Evolutionary conservation across 2,888 invertebrate genomes (phyloP), one percentile per base, ranked within the genome.

Genomic region (Drosophila subquinaria): DNA sequence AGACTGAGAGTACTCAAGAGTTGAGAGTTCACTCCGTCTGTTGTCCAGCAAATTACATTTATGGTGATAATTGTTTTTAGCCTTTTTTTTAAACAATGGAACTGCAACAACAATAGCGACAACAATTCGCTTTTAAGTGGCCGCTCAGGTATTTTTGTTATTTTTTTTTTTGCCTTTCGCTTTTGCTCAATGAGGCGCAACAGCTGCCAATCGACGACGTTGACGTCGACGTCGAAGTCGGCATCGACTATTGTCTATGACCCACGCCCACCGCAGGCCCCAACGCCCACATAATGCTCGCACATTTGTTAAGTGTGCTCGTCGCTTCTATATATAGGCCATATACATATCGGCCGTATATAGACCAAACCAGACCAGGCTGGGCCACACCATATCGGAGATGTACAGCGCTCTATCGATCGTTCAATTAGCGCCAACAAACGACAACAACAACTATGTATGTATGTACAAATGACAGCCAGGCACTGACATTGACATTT

Each of bases 151-250:
- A 53, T 47, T 61, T 30, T 20, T 23, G 13, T 53, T 10, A 30
- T 56, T 33, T 36, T 33, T 45, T 40, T 59, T 66, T 45, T 62
- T 79, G 76, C 82, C 81, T 85, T 83, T 82, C 76, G 82, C 81
- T 85, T 85, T 84, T 84, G 85, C 68, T 86, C 78, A 86, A 80
- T 83, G 73, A 74, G 76, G 84, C 86, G 82, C 83, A 86, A 84
- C 86, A 84, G 86, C 86, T 84, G 84, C 78, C 73, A 76, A 69
- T 59, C 55, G 66, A 51, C 48, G 63, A 27, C 27, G 27, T 6
- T 1, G 27, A 6, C 27, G 1, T 27, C 27, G 27, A 5, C 27
- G 65, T 59, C 55, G 66, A 42, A 43, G 55, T 30, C 30, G 30
- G 8, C 30, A 30, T 30, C 43, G 69, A 55, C 57, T 60, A 38